Conservation (phyloP, 2,113 vertebrate genomes). For the Ptychochromis oligacanthus region DNA sequence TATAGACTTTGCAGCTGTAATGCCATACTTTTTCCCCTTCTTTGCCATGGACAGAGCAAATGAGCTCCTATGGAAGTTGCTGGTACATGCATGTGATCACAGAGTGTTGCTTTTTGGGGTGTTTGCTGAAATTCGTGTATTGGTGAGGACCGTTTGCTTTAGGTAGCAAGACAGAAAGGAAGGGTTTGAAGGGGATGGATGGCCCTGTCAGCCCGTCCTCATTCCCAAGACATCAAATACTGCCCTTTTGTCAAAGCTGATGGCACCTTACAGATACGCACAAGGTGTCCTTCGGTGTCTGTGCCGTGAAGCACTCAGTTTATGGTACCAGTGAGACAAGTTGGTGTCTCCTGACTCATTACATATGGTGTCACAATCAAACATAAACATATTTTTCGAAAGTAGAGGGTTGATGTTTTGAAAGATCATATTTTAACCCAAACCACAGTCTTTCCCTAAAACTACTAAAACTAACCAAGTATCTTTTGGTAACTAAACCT, state of each 20-base stretch:
- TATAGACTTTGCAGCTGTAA: not conserved
- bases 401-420: not conserved
- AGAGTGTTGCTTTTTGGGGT: not conserved
- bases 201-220: not conserved
- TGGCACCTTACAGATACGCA: not conserved
- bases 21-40: not conserved
- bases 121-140: not conserved
- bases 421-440: not conserved
- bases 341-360: not conserved
- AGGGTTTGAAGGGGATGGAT: slow-evolving; percentile 1
- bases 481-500: not conserved
- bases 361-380: not conserved
- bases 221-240: slow-evolving; percentile 7
- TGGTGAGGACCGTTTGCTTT: not conserved
- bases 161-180: not conserved
- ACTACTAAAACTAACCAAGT: not conserved
- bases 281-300: slow-evolving; percentile 6
- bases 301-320: not conserved
- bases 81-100: not conserved
- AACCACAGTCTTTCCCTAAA: not conserved
- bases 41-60: not conserved
- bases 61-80: not conserved
- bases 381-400: not conserved
- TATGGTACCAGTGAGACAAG: not conserved
- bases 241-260: slow-evolving; percentile 2